Conservation (phyloP, 2,888 invertebrate species). For the Cenopis cana region DNA sequence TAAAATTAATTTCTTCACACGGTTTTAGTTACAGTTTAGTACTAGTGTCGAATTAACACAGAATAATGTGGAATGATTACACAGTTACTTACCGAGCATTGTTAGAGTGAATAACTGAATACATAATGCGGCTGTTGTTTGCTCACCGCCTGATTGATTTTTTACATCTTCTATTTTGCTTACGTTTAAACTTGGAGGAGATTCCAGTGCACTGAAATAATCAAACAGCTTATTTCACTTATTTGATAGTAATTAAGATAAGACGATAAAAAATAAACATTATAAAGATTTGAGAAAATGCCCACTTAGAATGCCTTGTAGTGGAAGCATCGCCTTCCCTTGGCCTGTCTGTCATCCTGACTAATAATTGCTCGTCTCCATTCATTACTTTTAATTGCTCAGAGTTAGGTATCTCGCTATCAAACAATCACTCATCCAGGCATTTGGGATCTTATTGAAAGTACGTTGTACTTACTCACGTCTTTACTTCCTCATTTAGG, state of each 20-base stretch:
- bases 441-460: constrained; percentile 36
- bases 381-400: constrained; percentile 61
- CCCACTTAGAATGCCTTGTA: constrained; percentile 58
- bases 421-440: constrained; percentile 12
- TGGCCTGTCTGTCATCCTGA: constrained; percentile 53
- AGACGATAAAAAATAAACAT: neutral
- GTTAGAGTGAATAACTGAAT: constrained; percentile 54
- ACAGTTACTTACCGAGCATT: constrained; percentile 54
- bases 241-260: neutral
- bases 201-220: constrained; percentile 53
- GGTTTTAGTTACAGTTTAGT: neutral
- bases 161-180: constrained; percentile 51
- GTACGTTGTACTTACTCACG: constrained; percentile 66
- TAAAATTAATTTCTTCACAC: neutral
- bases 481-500: constrained; percentile 63
- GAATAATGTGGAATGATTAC: constrained; percentile 1
- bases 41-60: neutral
- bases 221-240: neutral
- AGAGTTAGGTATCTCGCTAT: constrained; percentile 28
- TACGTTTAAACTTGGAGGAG: constrained; percentile 48
- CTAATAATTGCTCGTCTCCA: constrained; percentile 68
- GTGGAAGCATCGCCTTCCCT: constrained; percentile 50
- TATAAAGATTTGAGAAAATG: constrained; percentile 34
- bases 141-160: constrained; percentile 47
- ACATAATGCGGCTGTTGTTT: constrained; percentile 44